These are phyloP conservation scores for Hetaerina titia DNA, from an alignment of 2,888 invertebrate species.

Conservation along the genomic window DNA sequence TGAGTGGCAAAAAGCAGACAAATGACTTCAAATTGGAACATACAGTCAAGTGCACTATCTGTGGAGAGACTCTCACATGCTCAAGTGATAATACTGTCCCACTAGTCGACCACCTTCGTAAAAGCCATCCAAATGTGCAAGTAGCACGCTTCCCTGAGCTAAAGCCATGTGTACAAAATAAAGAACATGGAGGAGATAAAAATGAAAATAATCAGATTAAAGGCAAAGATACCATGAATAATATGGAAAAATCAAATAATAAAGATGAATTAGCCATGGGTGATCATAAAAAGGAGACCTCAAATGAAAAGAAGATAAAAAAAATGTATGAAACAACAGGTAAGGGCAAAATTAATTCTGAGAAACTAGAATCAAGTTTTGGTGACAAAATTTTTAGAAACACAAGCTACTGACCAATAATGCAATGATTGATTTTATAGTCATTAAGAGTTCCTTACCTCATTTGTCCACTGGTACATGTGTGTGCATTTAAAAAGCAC, in stretches of 20 bases:
- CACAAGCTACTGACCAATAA: not conserved
- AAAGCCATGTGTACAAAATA: not conserved
- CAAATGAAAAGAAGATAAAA: not conserved
- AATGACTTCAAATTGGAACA: not conserved
- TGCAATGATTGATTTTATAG: not conserved
- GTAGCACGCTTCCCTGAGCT: slow-evolving; percentile 33
- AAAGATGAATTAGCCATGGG: not conserved
- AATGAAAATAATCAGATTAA: not conserved
- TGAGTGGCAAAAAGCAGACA: not conserved
- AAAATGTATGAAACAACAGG: slow-evolving; percentile 39
- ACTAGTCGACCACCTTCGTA: not conserved
- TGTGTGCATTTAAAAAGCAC: too few relatives aligned
- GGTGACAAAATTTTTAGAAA: not conserved
- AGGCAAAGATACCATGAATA: not conserved
- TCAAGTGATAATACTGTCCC: slow-evolving; percentile 24
- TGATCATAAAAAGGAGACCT: not conserved
- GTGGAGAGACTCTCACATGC: not conserved
- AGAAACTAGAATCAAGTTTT: not conserved
- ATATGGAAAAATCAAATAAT: not conserved
- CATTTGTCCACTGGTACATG: too few relatives aligned
- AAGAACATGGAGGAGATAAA: not conserved
- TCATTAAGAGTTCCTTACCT: not conserved
- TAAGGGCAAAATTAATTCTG: not conserved
- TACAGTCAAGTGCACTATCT: not conserved
- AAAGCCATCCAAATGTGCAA: not conserved